Conservation (phyloP, 1,140 invertebrate genomes). For the Pogonognathellus flavescens region DNA sequence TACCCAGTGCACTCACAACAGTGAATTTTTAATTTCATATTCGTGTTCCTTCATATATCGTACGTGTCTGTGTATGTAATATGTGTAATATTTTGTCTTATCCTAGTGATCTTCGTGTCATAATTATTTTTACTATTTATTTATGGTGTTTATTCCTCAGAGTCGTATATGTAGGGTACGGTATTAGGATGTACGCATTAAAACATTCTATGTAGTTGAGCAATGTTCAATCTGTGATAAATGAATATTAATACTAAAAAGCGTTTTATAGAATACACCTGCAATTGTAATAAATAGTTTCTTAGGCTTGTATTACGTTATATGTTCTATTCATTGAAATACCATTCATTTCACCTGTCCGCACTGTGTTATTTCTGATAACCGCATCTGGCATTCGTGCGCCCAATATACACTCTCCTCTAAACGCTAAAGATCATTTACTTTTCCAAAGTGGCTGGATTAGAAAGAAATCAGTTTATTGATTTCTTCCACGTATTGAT, state of each 20-base stretch:
- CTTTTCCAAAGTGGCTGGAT: too few relatives aligned
- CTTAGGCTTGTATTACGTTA: neutral
- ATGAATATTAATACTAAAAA: neutral
- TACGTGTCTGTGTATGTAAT: neutral
- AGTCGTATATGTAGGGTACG: neutral
- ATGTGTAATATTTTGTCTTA: conserved; percentile 19
- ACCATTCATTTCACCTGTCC: too few relatives aligned
- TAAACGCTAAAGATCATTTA: too few relatives aligned
- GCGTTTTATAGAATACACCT: conserved; percentile 22
- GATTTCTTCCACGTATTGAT: too few relatives aligned
- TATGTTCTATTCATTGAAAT: neutral
- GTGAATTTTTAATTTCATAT: too few relatives aligned
- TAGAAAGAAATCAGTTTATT: too few relatives aligned
- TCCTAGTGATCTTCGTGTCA: conserved; percentile 42
- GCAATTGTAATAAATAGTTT: conserved; percentile 29
- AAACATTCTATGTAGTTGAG: neutral
- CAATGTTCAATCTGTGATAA: conserved; percentile 48
- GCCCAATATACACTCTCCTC: too few relatives aligned
- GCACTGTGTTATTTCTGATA: too few relatives aligned
- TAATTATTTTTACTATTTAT: conserved; percentile 41
- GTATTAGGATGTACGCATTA: too few relatives aligned
- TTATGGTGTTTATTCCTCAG: neutral
- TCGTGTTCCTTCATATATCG: conserved; percentile 28
- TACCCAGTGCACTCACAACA: too few relatives aligned
- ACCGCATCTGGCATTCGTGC: too few relatives aligned